Base-by-base conservation (phyloP, 2,797 vertebrate species). In the Heteromormyrus szaboi region DNA sequence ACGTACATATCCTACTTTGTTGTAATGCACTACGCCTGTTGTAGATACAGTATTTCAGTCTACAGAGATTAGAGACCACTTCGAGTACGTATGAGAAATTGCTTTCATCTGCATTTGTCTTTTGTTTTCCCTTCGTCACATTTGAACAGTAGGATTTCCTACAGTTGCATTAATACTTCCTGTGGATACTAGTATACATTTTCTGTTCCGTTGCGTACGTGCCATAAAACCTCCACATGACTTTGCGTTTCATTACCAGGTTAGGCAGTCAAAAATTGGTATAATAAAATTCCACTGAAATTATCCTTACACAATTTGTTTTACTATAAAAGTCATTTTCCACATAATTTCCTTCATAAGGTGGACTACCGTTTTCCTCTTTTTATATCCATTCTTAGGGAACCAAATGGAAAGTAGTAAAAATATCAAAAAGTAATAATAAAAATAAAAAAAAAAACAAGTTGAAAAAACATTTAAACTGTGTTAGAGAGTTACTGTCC, bases 391-490 rank as follows among this genome's bases (percentile, higher is more conserved):
- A 65, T 88, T 90, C 88, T 25, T 22, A 46, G 87, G 22, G 1
- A 11, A 6, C 41, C 59, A 89, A 90, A 89, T 90, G 65, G 65
- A 87, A 37, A 3, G 87, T 86, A 0, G 68, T 87, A 89, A 87
- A 87, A 53, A 91, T 62, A 62, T 91, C 88, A 92, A 88, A 72
- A 90, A 93, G 76, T 81, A 81, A 72, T 72, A 53, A 51, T 50
- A 76, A 29, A 76, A 85, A 50, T 25, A 33, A 85, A 46, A 81
- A 41, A 85, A 85, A 41, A 85, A 85, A 50, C n/a, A 25, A 85
- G 48, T 25, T 85, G 48, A 85, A 85, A 76, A 72, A 76, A 76
- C 29, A 76, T 41, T 76, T 17, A 76, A 37, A 53, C 50, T 46
- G 81, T 51, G 44, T 50, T 51, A 51, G 44, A 51, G 48, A 85